Conservation (phyloP, 2,797 vertebrate species). For the Holocentrus rufus region DNA sequence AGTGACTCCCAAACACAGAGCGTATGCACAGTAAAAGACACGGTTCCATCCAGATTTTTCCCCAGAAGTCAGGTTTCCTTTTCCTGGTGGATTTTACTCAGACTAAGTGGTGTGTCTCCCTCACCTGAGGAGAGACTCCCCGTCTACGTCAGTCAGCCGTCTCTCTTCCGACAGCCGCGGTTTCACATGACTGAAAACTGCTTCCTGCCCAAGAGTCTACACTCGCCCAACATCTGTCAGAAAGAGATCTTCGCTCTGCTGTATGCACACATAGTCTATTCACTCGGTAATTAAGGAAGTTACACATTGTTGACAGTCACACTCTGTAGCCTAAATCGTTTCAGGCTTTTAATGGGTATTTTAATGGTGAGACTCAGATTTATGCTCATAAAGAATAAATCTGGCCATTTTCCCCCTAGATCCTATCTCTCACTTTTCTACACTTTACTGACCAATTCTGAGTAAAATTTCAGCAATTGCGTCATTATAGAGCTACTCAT, state of each 20-base stretch:
- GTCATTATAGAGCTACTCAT: background rate
- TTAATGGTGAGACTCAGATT: background rate
- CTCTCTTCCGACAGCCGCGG: slow-evolving; percentile 38
- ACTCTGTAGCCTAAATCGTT: slow-evolving; percentile 11
- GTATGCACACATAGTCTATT: slow-evolving; percentile 37
- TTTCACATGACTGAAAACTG: slow-evolving; percentile 61
- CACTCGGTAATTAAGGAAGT: slow-evolving; percentile 59
- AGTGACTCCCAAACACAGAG: background rate
- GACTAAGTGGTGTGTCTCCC: slow-evolving; percentile 6
- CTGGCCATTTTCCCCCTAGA: background rate
- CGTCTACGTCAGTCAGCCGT: slow-evolving; percentile 17
- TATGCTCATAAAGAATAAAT: background rate
- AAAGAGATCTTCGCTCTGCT: slow-evolving; percentile 43
- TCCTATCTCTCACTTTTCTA: background rate
- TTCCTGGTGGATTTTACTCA: slow-evolving; percentile 30
- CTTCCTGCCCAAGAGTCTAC: slow-evolving; percentile 47
- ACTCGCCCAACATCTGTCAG: slow-evolving; percentile 67
- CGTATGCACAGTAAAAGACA: background rate
- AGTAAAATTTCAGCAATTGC: background rate
- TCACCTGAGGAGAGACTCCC: slow-evolving; percentile 34
- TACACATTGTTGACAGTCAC: slow-evolving; percentile 23
- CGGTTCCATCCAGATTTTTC: background rate
- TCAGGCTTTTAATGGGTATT: slow-evolving; percentile 16
- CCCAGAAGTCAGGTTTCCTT: background rate
- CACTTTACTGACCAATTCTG: background rate